Conservation (phyloP, 2,888 invertebrate genomes). For the Xylocampa areola region DNA sequence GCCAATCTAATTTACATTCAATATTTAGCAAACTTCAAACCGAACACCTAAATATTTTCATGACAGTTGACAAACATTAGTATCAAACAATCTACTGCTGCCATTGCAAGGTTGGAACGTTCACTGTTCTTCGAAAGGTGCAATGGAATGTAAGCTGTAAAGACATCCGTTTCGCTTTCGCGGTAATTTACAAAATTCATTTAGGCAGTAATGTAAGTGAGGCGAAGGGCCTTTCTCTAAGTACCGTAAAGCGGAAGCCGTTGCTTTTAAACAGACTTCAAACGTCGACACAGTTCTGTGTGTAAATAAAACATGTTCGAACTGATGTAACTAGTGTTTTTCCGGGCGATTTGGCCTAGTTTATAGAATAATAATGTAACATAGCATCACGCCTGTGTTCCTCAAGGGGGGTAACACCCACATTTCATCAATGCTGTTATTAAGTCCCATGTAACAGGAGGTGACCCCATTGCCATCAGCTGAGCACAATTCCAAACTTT, state of each 20-base stretch:
- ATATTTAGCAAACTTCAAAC: constrained; percentile 16
- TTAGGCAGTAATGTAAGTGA: background rate
- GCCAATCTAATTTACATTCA: constrained; percentile 29
- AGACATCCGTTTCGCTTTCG: constrained; percentile 28
- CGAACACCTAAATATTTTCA: constrained; percentile 23
- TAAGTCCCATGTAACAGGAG: too few relatives aligned
- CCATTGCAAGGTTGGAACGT: constrained; percentile 19
- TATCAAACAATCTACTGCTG: constrained; percentile 33
- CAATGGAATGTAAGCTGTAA: constrained; percentile 39
- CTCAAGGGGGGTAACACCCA: too few relatives aligned
- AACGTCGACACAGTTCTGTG: constrained; percentile 3
- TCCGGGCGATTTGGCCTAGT: background rate
- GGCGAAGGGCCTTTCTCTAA: background rate
- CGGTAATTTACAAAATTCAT: constrained; percentile 5
- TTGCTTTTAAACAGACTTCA: constrained; percentile 5
- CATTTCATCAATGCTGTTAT: too few relatives aligned
- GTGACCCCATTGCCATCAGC: too few relatives aligned
- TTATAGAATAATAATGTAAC: background rate
- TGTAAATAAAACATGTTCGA: background rate
- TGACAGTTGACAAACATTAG: constrained; percentile 33
- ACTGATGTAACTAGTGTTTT: background rate
- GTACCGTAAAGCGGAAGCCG: background rate
- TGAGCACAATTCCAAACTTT: too few relatives aligned
- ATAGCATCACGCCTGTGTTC: too few relatives aligned
- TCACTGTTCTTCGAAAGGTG: constrained; percentile 32